phyloP scores from a whole-genome alignment of 2,888 invertebrate genomes.

The Physocephala rufipes region DNA sequence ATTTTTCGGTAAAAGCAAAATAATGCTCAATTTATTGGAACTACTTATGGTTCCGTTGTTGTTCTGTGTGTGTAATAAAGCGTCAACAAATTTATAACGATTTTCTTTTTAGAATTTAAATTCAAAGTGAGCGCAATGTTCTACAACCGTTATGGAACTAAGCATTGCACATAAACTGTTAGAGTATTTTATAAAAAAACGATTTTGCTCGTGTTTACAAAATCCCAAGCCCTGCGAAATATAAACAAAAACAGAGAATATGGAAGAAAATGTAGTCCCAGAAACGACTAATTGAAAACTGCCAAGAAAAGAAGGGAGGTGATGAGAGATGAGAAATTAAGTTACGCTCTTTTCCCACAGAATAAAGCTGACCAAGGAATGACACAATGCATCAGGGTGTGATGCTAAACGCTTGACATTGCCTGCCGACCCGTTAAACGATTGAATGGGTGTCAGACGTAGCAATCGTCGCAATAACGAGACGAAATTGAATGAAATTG shows the following conservation, averaged over 20 bases:
- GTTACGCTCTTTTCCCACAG: not conserved
- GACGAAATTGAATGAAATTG: not conserved
- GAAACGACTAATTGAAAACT: not conserved
- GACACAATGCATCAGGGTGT: not conserved
- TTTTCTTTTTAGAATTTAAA: not conserved
- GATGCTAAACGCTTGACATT: not conserved
- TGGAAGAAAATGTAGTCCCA: not conserved
- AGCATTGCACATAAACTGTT: constrained; percentile 15
- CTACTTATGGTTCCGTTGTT: no score
- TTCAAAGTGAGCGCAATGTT: constrained; percentile 32
- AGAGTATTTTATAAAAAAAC: constrained; percentile 17
- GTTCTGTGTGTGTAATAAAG: no score
- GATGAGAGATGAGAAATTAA: not conserved
- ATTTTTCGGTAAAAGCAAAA: no score
- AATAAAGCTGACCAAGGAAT: not conserved
- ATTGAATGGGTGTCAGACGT: not conserved
- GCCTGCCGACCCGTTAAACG: not conserved
- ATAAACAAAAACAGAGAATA: constrained; percentile 1
- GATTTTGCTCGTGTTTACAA: constrained; percentile 4
- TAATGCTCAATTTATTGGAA: no score
- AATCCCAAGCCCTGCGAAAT: not conserved
- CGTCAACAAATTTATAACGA: no score
- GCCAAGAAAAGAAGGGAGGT: not conserved
- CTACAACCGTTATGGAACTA: constrained; percentile 41
- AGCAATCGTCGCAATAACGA: constrained; percentile 18